Conservation (phyloP, 2,888 invertebrate genomes). For the Cryptocheilus praepositus region DNA sequence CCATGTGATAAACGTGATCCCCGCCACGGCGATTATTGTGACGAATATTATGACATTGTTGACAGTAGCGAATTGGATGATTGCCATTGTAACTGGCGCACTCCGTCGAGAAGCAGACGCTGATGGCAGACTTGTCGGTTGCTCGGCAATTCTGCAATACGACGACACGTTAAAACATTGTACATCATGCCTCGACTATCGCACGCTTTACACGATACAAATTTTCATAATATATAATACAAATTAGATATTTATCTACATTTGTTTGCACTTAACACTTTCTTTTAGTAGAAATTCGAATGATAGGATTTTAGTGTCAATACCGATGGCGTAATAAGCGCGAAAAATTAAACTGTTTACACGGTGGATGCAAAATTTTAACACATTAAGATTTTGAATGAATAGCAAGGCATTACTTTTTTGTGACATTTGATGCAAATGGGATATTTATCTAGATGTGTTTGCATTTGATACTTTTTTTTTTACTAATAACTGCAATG, state of each 20-base stretch:
- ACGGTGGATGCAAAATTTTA: too few relatives aligned
- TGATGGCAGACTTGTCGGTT: conserved; percentile 92
- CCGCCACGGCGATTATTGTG: conserved; percentile 91
- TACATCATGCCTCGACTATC: neutral
- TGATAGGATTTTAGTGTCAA: neutral
- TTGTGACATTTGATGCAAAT: too few relatives aligned
- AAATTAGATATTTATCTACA: too few relatives aligned
- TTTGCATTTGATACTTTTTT: too few relatives aligned
- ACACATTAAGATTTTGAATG: too few relatives aligned
- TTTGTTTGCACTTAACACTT: too few relatives aligned
- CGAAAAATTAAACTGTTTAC: neutral
- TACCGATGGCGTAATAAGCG: neutral
- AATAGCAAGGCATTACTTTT: too few relatives aligned
- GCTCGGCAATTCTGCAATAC: conserved; percentile 90
- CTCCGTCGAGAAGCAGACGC: conserved; percentile 97
- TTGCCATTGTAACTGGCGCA: conserved; percentile 98
- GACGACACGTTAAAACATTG: neutral
- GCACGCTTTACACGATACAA: neutral
- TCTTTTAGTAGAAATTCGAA: too few relatives aligned
- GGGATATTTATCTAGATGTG: too few relatives aligned
- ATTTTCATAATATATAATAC: too few relatives aligned
- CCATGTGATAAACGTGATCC: conserved; percentile 93
- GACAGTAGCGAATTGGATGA: conserved; percentile 95
- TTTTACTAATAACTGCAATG: too few relatives aligned
- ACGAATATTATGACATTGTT: conserved; percentile 91